These are phyloP conservation scores for Pangasius mekongensis DNA, from an alignment of 2,797 vertebrate genomes.

Conservation along the genomic window DNA sequence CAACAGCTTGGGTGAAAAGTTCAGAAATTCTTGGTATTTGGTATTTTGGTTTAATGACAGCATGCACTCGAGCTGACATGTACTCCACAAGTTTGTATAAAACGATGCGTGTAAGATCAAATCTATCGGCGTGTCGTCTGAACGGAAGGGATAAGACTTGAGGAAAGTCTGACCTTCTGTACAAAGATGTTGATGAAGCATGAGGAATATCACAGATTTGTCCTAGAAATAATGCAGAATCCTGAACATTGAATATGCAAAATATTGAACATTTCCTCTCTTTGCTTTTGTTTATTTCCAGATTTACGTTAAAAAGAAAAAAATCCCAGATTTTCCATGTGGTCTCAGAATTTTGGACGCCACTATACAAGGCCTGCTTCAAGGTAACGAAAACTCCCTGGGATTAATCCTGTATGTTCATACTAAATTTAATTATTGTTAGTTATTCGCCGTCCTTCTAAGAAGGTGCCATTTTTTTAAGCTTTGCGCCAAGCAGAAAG, in stretches of 20 bases:
- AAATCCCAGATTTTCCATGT: not conserved
- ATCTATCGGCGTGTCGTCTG: not conserved
- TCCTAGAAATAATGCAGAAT: not conserved
- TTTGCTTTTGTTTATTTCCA: not conserved
- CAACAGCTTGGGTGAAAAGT: not conserved
- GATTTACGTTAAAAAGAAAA: not conserved
- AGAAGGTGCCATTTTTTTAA: not conserved
- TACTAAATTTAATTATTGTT: not conserved
- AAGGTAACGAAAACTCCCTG: not conserved
- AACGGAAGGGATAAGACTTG: too few relatives aligned
- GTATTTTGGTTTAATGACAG: not conserved
- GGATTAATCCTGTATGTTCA: not conserved
- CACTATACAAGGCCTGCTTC: not conserved
- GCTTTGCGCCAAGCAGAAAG: not conserved
- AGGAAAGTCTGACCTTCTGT: not conserved
- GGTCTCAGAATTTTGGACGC: not conserved
- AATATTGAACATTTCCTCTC: too few relatives aligned
- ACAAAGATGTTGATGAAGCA: not conserved
- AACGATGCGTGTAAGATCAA: not conserved
- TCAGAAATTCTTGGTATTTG: not conserved
- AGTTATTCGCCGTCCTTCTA: not conserved
- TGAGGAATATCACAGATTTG: not conserved
- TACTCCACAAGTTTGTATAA: not conserved
- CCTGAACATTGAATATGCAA: not conserved
- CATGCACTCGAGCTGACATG: not conserved